These are phyloP conservation scores for Carcharodon carcharias DNA, from an alignment of 2,797 vertebrate species.

Conservation along the genomic window DNA sequence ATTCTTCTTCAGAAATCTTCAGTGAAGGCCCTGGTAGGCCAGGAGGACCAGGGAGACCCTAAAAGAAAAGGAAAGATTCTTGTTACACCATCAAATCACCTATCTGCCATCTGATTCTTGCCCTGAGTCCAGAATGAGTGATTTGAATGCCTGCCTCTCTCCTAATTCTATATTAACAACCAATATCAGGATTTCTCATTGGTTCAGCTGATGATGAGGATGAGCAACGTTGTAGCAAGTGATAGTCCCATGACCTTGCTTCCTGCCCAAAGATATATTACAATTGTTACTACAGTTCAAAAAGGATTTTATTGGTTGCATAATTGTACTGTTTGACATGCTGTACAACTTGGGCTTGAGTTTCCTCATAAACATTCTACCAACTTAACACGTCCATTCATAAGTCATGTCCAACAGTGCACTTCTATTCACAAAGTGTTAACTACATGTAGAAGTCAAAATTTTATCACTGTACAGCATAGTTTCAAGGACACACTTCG, in stretches of 20 bases:
- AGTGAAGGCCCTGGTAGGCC: conserved; percentile 61
- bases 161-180: not conserved
- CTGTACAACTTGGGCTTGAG: not conserved
- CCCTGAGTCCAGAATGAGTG: not conserved
- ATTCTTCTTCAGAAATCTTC: conserved; percentile 59
- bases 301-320: not conserved
- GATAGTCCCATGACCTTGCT: not conserved
- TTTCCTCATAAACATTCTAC: not conserved
- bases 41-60: conserved; percentile 71
- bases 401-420: not conserved
- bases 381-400: not conserved
- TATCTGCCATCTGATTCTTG: too few relatives aligned
- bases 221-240: not conserved
- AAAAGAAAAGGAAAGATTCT: conserved; percentile 43
- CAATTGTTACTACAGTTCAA: not conserved
- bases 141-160: not conserved
- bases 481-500: not conserved
- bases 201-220: not conserved
- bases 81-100: not conserved
- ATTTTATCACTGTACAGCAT: not conserved
- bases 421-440: not conserved
- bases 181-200: not conserved
- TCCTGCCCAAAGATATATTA: not conserved
- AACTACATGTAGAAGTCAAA: not conserved
- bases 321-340: too few relatives aligned